Conservation (phyloP, 2,113 vertebrate genomes). For the Colinus virginianus region DNA sequence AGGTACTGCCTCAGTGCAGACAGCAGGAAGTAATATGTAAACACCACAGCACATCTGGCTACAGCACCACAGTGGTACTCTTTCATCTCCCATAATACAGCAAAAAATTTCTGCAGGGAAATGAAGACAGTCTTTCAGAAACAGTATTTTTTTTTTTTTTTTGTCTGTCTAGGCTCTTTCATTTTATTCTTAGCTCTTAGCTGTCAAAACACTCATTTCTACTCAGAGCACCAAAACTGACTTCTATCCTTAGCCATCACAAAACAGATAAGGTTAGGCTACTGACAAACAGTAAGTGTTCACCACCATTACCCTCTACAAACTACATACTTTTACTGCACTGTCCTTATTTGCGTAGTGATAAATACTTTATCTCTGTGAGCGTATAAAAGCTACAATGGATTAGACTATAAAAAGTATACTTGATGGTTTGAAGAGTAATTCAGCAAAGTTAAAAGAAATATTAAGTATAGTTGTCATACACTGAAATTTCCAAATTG, state of each 20-base stretch:
- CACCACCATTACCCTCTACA: background rate
- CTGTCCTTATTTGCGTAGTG: background rate
- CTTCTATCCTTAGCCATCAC: background rate
- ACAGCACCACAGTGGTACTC: background rate
- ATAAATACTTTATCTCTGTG: background rate
- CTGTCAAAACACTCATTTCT: background rate
- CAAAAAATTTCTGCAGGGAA: background rate
- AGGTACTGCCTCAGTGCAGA: background rate
- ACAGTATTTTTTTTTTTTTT: background rate
- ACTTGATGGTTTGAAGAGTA: background rate
- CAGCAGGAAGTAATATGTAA: accelerated
- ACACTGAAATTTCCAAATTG: background rate
- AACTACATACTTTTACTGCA: background rate
- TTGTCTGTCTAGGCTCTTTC: background rate
- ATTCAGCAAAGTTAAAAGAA: background rate
- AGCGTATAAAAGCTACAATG: background rate
- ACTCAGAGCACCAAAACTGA: background rate
- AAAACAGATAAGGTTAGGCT: background rate
- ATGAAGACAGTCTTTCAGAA: background rate
- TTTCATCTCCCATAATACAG: background rate
- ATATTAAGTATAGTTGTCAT: background rate
- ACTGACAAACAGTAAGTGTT: background rate
- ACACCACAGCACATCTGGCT: background rate
- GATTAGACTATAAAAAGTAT: background rate
- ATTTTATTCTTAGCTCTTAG: background rate